These are phyloP conservation scores for Syngnathoides biaculeatus DNA, from an alignment of 2,113 vertebrate species.

Conservation along the genomic window DNA sequence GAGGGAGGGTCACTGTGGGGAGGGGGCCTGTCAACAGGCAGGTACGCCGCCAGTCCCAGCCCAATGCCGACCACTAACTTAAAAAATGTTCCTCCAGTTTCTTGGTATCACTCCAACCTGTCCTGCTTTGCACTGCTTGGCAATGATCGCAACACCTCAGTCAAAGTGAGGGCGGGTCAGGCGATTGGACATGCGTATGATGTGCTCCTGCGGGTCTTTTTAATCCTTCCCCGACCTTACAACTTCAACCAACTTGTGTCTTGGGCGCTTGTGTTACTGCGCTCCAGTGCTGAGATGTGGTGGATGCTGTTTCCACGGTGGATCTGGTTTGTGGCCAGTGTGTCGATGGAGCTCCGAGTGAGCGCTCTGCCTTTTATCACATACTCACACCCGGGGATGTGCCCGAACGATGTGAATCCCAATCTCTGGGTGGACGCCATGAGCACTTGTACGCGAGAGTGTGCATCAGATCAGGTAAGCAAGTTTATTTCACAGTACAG, in stretches of 20 bases:
- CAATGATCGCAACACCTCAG: slow-evolving; percentile 32
- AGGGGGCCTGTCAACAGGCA: slow-evolving; percentile 84
- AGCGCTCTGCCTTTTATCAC: slow-evolving; percentile 72
- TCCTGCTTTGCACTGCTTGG: slow-evolving; percentile 76
- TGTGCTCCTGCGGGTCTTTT: slow-evolving; percentile 4
- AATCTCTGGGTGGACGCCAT: slow-evolving; percentile 99
- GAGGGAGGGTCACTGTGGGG: slow-evolving; percentile 40
- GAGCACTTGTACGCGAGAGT: slow-evolving; percentile 94
- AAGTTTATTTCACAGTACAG: not conserved
- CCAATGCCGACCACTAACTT: slow-evolving; percentile 52
- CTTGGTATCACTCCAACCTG: slow-evolving; percentile 79
- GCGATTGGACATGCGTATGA: slow-evolving; percentile 15
- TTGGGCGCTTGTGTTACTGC: not conserved
- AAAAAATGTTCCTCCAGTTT: slow-evolving; percentile 79
- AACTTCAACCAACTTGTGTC: not conserved
- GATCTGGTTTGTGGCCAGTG: slow-evolving; percentile 77
- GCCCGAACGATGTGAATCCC: slow-evolving; percentile 98
- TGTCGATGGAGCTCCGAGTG: slow-evolving; percentile 68
- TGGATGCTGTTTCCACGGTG: slow-evolving; percentile 70
- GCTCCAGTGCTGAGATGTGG: slow-evolving; percentile 73
- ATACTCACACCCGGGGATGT: slow-evolving; percentile 89
- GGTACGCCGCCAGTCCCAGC: slow-evolving; percentile 87
- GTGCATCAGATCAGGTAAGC: slow-evolving; percentile 88
- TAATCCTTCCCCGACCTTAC: not conserved
- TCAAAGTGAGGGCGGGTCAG: slow-evolving; percentile 71